Conservation (phyloP, 2,888 invertebrate genomes). For the Pyrochroa serraticornis region DNA sequence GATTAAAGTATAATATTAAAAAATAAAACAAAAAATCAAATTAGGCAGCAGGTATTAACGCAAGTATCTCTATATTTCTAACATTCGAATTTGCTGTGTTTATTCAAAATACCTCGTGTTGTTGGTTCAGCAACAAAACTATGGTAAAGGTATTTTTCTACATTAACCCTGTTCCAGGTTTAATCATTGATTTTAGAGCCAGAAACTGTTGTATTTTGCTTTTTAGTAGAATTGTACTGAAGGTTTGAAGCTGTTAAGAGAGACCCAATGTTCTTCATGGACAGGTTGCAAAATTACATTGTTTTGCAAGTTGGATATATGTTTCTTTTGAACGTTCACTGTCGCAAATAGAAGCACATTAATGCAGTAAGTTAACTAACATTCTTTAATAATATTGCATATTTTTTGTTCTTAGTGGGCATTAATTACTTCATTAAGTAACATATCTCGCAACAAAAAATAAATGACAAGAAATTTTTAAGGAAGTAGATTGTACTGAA, state of each 20-base stretch:
- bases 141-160: conserved; percentile 14
- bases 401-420: conserved; percentile 16
- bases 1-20: too few relatives aligned
- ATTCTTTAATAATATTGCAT: neutral
- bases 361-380: neutral
- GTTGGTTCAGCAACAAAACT: conserved; percentile 26
- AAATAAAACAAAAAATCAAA: too few relatives aligned
- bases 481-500: too few relatives aligned
- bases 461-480: too few relatives aligned
- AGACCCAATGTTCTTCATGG: conserved; percentile 17
- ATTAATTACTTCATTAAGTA: conserved; percentile 14
- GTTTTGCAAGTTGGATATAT: conserved; percentile 14
- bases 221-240: conserved; percentile 4
- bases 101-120: conserved; percentile 19
- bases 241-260: conserved; percentile 3
- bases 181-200: conserved; percentile 7
- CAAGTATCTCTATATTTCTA: neutral
- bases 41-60: conserved; percentile 1
- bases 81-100: conserved; percentile 7
- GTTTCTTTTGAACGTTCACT: conserved; percentile 13
- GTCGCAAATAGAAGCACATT: conserved; percentile 22
- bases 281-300: conserved; percentile 11
- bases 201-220: conserved; percentile 1
- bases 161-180: neutral
- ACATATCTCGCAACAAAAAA: conserved; percentile 10